These are phyloP conservation scores for Eurytoma californica DNA, from an alignment of 2,888 invertebrate genomes.

Conservation along the genomic window DNA sequence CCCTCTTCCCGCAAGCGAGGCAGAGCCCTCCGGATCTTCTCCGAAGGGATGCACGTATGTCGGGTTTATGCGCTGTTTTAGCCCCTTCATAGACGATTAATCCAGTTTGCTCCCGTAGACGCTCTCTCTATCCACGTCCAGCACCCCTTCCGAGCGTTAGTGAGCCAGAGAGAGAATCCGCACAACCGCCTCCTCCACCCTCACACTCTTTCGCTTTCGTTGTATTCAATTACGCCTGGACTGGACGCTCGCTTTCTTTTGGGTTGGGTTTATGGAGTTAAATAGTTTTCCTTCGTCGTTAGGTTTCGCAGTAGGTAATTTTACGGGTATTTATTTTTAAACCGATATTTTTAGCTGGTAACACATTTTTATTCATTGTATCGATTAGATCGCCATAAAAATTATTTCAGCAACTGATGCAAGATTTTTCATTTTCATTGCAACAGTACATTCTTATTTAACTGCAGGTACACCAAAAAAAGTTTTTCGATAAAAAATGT, in stretches of 20 bases:
- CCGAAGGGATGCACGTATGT: conserved; percentile 61
- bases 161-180: conserved; percentile 72
- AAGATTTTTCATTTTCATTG: too few species aligned
- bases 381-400: conserved; percentile 30
- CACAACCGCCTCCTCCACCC: conserved; percentile 70
- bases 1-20: too few species aligned
- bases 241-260: neutral
- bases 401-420: too few species aligned
- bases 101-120: conserved; percentile 70
- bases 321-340: neutral
- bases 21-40: conserved; percentile 61
- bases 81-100: conserved; percentile 74
- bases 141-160: conserved; percentile 54
- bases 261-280: neutral
- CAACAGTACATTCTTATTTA: too few species aligned
- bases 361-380: neutral
- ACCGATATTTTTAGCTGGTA: neutral
- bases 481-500: too few species aligned
- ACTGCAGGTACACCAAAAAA: too few species aligned
- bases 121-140: neutral
- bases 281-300: too few species aligned
- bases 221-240: conserved; percentile 1
- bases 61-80: conserved; percentile 54
- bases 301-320: neutral
- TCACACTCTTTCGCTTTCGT: neutral